Evolutionary conservation across 2,888 invertebrate genomes (phyloP), one percentile per base, ranked within the genome.

Genomic region (Rhagonycha lutea): DNA sequence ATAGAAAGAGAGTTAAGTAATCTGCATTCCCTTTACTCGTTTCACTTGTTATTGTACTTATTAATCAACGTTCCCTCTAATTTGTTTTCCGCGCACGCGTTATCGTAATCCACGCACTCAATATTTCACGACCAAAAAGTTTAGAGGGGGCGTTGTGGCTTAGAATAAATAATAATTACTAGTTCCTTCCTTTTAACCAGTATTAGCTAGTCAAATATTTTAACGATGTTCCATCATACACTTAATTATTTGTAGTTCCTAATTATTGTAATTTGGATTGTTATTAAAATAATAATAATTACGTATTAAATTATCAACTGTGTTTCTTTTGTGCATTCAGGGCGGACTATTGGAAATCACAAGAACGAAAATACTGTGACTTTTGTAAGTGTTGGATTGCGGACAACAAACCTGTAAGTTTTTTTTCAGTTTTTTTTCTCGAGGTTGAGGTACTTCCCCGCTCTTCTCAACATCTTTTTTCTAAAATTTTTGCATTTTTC

Each of bases 381-480:
- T 97, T 97, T 88, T 99, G 99, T 89, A 98, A 98, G 88, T 98
- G 98, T 86, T 99, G 98, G 98, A 95, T 98, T 83, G 96, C 98
- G 72, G 98, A 98, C 88, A 99, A 99, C 86, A 97, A 96, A 91
- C 95, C 97, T 72, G 94, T 94, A 89, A 91, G 91, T 89, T 61
- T n/a, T 47, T 47, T 47, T 47, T 47, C 8, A 7, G n/a, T n/a
- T 47, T 32, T 47, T 47, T n/a, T 47, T 12, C 32, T n/a, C n/a
- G 4, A 47, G 47, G 47, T 47, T 47, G 47, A 47, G 47, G 47
- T 47, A 47, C n/a, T 47, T 47, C 47, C n/a, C 47, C 47, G 47
- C 47, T 47, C 32, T 47, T 47, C 18, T 18, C 12, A 12, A 5
- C 12, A 18, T 18, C 14, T 23, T 10, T 23, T 63, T 63, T 63